These are phyloP conservation scores for Mus spicilegus DNA, from an alignment of 2,113 vertebrate species.

Conservation along the genomic window DNA sequence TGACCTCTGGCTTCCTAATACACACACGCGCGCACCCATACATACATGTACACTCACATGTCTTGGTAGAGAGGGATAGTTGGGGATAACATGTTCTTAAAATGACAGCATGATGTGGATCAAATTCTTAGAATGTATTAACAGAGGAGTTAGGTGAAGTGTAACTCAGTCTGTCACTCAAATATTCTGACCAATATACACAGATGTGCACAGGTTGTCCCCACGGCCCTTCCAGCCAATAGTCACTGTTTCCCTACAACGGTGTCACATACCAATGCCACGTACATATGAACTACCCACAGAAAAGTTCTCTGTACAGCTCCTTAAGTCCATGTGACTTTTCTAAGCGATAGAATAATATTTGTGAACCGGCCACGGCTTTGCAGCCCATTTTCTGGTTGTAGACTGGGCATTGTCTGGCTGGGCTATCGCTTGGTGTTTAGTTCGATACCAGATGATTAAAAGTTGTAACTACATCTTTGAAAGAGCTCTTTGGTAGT, in stretches of 20 bases:
- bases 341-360: neutral
- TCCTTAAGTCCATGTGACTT: neutral
- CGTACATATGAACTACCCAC: neutral
- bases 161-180: neutral
- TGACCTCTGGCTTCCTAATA: neutral
- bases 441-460: neutral
- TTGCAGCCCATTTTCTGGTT: neutral
- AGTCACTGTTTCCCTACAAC: neutral
- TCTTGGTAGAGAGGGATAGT: neutral
- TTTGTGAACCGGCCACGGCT: neutral
- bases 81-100: neutral
- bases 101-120: neutral
- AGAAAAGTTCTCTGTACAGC: neutral
- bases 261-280: too few species aligned
- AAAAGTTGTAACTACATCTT: too few species aligned
- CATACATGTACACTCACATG: neutral
- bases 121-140: neutral
- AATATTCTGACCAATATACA: neutral
- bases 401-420: neutral
- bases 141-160: neutral
- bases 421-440: neutral
- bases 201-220: fast-evolving
- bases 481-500: neutral
- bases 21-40: neutral
- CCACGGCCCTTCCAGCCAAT: neutral